Conservation (phyloP, 2,888 invertebrate species). For the Andrena minutula region DNA sequence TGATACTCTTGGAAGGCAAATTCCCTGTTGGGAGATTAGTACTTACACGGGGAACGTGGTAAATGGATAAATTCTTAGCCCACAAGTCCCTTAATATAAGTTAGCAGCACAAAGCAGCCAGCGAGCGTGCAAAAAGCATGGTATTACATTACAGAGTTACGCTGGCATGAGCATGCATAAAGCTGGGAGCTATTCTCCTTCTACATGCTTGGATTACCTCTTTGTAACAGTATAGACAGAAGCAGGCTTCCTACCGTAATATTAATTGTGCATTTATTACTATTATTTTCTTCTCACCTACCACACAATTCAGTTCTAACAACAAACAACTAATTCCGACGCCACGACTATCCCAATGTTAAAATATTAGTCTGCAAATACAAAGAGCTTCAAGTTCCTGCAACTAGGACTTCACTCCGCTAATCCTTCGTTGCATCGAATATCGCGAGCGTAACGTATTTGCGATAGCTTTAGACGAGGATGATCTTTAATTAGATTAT, state of each 20-base stretch:
- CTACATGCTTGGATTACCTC: constrained; percentile 76
- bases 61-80: constrained; percentile 72
- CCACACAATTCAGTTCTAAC: constrained; percentile 22
- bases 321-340: constrained; percentile 28
- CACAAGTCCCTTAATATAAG: constrained; percentile 81
- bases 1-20: constrained; percentile 11
- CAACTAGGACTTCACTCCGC: background rate
- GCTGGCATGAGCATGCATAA: constrained; percentile 79
- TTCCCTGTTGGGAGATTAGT: constrained; percentile 50
- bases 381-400: background rate
- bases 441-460: background rate
- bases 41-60: constrained; percentile 74
- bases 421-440: background rate
- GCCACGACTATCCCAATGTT: constrained; percentile 9
- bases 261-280: constrained; percentile 51
- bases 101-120: constrained; percentile 80
- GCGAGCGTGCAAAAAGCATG: constrained; percentile 76
- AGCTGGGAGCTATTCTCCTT: constrained; percentile 76
- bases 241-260: constrained; percentile 67
- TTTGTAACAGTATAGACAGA: constrained; percentile 68
- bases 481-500: constrained; percentile 10
- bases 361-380: constrained; percentile 23
- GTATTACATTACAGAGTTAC: constrained; percentile 80
- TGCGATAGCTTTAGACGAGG: background rate
- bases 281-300: constrained; percentile 15